Conservation (phyloP, 2,113 vertebrate species). For the Psilopsiagon aymara region DNA sequence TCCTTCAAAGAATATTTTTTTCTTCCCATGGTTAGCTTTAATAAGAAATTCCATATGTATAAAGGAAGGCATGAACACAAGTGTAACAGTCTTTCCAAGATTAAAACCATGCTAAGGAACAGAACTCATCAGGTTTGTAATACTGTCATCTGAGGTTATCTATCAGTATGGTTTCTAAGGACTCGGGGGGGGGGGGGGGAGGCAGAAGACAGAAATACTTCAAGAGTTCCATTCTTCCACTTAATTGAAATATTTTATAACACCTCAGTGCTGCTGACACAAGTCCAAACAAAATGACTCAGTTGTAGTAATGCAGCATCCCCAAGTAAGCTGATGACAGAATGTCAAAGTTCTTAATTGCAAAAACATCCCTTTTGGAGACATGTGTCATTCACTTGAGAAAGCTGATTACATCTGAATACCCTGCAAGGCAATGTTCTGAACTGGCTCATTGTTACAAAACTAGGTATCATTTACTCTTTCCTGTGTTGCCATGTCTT, state of each 20-base stretch:
- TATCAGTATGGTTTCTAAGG: neutral
- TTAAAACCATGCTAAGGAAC: neutral
- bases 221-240: neutral
- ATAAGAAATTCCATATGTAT: neutral
- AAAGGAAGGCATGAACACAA: neutral
- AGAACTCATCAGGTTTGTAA: neutral
- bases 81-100: neutral
- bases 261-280: neutral
- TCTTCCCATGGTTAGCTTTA: neutral
- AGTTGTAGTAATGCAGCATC: neutral
- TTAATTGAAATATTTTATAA: neutral
- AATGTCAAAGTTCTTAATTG: neutral
- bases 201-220: neutral
- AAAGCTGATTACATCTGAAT: neutral
- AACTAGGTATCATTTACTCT: neutral
- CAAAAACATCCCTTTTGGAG: neutral
- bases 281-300: neutral
- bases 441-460: neutral
- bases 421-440: neutral
- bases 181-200: neutral
- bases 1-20: neutral
- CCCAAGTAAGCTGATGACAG: neutral
- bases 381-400: neutral
- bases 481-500: neutral
- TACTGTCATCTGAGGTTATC: neutral